These are phyloP conservation scores for Cranoglanis bouderius DNA, from an alignment of 2,113 vertebrate species.

Conservation along the genomic window DNA sequence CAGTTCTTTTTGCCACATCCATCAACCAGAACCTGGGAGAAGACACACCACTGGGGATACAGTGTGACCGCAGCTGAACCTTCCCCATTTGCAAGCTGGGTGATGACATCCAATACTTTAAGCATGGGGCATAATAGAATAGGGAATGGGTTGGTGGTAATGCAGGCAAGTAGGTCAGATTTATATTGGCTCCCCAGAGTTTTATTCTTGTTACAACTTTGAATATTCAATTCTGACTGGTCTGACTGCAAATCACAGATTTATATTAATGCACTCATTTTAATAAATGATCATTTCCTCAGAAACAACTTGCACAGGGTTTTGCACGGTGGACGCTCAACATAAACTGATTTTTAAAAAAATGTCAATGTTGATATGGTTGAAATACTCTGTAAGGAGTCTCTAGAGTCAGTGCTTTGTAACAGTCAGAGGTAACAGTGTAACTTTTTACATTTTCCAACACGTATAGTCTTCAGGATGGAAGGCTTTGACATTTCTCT, in stretches of 20 bases:
- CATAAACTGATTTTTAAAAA: neutral
- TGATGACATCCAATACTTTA: constrained; percentile 14
- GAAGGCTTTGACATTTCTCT: neutral
- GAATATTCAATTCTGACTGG: neutral
- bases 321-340: neutral
- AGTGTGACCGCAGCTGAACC: constrained; percentile 3
- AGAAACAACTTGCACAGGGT: neutral
- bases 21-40: constrained; percentile 6
- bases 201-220: neutral
- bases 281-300: neutral
- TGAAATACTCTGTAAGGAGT: neutral
- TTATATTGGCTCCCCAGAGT: neutral
- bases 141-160: neutral
- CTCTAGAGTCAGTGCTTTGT: neutral
- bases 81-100: neutral
- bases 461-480: neutral
- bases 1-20: neutral
- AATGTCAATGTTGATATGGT: neutral
- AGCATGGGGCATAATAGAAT: neutral
- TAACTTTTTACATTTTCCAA: neutral
- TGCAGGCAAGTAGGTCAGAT: constrained; percentile 5
- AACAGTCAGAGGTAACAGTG: neutral
- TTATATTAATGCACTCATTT: neutral
- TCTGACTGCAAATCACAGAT: neutral
- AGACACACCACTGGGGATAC: neutral